Conservation (phyloP, 2,113 vertebrate species). For the Fregetta grallaria region DNA sequence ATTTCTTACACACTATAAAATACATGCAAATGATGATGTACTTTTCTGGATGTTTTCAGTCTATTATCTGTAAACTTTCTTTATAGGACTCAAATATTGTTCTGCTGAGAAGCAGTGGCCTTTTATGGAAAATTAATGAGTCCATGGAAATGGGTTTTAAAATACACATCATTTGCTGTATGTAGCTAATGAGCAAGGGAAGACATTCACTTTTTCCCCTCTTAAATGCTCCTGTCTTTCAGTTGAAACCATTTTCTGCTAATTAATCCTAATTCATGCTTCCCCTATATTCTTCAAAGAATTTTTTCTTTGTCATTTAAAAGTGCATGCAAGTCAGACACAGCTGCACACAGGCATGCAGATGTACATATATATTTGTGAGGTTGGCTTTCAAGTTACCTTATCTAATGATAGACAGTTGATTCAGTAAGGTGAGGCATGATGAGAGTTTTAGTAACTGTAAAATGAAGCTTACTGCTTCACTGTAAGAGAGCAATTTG, state of each 20-base stretch:
- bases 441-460: background rate
- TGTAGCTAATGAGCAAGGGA: background rate
- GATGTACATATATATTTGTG: background rate
- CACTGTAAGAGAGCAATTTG: background rate
- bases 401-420: background rate
- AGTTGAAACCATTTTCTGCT: background rate
- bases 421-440: background rate
- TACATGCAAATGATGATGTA: background rate
- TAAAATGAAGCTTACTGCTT: background rate
- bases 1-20: background rate
- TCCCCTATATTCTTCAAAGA: background rate
- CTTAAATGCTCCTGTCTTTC: background rate
- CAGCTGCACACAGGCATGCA: background rate
- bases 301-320: background rate
- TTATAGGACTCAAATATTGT: background rate
- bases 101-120: background rate
- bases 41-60: background rate
- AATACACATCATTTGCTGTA: background rate
- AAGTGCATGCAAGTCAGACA: background rate
- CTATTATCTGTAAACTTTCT: background rate
- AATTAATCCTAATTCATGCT: background rate
- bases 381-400: background rate
- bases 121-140: background rate
- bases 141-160: background rate
- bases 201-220: background rate